Conservation (phyloP, 2,113 vertebrate genomes). For the Brevimyrus niger region DNA sequence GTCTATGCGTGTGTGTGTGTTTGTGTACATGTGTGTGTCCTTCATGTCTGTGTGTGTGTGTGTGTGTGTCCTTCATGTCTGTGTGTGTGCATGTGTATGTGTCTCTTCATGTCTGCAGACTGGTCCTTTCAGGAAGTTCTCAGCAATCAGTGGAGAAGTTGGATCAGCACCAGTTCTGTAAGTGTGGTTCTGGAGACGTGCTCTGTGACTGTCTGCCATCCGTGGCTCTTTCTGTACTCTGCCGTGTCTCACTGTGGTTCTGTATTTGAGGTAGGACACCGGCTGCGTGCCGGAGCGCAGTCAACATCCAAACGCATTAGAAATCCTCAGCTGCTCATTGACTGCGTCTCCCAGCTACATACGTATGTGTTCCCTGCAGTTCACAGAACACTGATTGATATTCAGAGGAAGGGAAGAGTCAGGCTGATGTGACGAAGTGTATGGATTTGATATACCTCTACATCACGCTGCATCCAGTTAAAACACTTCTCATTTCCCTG, state of each 20-base stretch:
- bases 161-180: conserved; percentile 71
- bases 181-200: conserved; percentile 74
- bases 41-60: neutral
- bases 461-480: neutral
- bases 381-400: neutral
- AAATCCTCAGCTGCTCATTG: neutral
- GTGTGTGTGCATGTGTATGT: neutral
- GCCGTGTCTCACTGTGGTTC: neutral
- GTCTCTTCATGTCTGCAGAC: neutral
- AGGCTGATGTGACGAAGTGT: neutral
- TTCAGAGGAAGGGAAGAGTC: neutral
- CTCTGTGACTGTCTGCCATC: conserved; percentile 60
- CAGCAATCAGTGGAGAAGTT: conserved; percentile 63
- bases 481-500: neutral
- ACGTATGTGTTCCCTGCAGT: neutral
- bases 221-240: neutral
- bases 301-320: neutral
- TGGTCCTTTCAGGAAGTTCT: conserved; percentile 64
- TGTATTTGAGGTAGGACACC: neutral
- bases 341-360: neutral
- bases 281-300: neutral
- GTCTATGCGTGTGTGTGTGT: neutral
- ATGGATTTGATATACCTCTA: neutral
- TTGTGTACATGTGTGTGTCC: neutral
- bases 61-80: neutral